Percentiles rank a stretch among this genome's conserved stretches.
Conservation (phyloP, 2,888 invertebrate species). For the Pristionchus mayeri region DNA sequence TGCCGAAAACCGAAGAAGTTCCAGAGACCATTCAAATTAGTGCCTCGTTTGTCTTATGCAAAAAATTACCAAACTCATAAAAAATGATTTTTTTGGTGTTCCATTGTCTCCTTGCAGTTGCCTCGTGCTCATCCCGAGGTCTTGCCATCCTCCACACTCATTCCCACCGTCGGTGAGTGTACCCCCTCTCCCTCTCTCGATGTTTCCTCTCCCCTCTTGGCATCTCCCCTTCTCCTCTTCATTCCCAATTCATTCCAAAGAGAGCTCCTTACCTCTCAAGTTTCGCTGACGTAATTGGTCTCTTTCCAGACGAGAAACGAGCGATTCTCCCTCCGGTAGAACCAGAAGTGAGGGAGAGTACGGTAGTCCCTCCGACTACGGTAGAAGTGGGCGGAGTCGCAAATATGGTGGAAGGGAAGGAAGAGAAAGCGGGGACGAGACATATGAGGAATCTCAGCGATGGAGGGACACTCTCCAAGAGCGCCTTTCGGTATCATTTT, state of each 20-base stretch:
- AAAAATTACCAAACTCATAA: background rate
- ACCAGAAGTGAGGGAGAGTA: constrained; percentile 21
- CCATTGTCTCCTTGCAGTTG: constrained; percentile 28
- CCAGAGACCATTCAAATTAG: too few relatives aligned
- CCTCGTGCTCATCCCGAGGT: constrained; percentile 32
- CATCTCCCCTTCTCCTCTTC: background rate
- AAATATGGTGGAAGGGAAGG: background rate
- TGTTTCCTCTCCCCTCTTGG: background rate
- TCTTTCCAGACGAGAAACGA: constrained; percentile 21
- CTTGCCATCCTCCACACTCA: constrained; percentile 45
- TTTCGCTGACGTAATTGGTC: background rate
- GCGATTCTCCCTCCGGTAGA: background rate
- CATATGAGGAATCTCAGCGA: constrained; percentile 58
- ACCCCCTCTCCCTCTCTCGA: background rate
- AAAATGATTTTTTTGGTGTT: background rate
- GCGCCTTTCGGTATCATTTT: constrained; percentile 62
- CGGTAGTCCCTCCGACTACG: constrained; percentile 22
- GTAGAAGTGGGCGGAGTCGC: constrained; percentile 9
- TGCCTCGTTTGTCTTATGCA: background rate
- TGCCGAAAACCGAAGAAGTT: too few relatives aligned
- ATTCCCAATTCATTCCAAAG: constrained; percentile 33
- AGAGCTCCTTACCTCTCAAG: constrained; percentile 28
- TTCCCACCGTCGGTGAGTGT: constrained; percentile 22
- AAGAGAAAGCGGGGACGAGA: constrained; percentile 2
- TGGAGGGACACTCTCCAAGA: constrained; percentile 54